Percentiles rank a stretch among this genome's conserved stretches.
phyloP scores from a whole-genome alignment of 2,797 vertebrate species.

The Gastrophryne carolinensis region DNA sequence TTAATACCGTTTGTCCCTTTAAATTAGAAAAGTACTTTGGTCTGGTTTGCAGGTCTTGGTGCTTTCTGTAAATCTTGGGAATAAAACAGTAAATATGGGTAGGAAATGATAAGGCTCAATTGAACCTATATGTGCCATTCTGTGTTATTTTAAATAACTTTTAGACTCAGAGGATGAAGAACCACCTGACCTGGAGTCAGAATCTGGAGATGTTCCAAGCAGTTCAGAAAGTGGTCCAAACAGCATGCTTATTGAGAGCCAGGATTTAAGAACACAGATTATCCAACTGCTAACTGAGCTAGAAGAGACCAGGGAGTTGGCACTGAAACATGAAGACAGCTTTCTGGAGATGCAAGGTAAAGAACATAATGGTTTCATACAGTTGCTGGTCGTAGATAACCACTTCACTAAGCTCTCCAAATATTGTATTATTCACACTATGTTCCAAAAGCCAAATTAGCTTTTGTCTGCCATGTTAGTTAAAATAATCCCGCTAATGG shows the following conservation, averaged over 20 bases:
- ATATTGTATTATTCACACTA: too few relatives aligned
- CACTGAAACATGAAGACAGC: constrained; percentile 78
- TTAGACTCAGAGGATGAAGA: constrained; percentile 49
- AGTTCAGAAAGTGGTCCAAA: constrained; percentile 51
- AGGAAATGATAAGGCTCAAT: neutral
- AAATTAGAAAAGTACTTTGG: too few relatives aligned
- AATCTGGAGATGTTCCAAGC: constrained; percentile 42
- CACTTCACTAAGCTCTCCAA: too few relatives aligned
- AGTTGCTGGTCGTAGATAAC: too few relatives aligned
- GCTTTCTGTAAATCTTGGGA: neutral
- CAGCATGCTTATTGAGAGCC: constrained; percentile 62
- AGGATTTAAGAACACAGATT: constrained; percentile 74
- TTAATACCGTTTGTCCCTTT: too few relatives aligned
- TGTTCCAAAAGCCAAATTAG: neutral
- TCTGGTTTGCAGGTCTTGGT: neutral
- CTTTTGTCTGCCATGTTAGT: neutral
- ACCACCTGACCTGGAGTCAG: constrained; percentile 46
- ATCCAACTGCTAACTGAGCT: constrained; percentile 79
- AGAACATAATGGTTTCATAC: neutral
- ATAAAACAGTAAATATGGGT: neutral
- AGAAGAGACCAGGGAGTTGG: constrained; percentile 78
- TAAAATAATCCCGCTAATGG: neutral
- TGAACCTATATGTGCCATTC: neutral
- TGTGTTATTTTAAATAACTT: neutral
- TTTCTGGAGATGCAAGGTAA: constrained; percentile 84